Conservation (phyloP, 1,140 invertebrate genomes). For the Drosophila nigrodunni region DNA sequence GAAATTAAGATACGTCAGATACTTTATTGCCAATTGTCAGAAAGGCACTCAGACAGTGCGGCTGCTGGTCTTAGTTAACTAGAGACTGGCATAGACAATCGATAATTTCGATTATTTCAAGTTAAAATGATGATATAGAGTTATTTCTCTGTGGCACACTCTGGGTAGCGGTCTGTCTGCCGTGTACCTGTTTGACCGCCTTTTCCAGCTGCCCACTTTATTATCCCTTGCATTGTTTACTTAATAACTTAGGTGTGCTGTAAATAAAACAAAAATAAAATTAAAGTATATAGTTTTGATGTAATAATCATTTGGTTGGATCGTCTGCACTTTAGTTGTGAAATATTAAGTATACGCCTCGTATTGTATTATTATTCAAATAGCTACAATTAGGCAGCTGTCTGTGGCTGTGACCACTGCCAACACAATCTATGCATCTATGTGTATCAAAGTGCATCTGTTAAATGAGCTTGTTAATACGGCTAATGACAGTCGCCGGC, state of each 20-base stretch:
- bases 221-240: conserved; percentile 4
- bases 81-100: no score
- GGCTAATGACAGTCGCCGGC: conserved; percentile 54
- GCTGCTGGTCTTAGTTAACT: no score
- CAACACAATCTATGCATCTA: conserved; percentile 1
- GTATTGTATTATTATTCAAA: conserved; percentile 53
- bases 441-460: conserved; percentile 34
- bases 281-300: conserved; percentile 4
- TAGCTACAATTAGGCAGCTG: conserved; percentile 57
- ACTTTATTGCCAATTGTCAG: neutral
- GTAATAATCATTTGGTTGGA: conserved; percentile 6
- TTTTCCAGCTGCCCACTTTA: neutral
- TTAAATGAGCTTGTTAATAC: conserved; percentile 52
- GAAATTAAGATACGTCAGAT: conserved; percentile 8
- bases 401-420: conserved; percentile 12
- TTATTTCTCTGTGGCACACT: no score
- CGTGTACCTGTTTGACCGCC: conserved; percentile 7
- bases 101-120: no score
- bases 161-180: neutral
- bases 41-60: conserved; percentile 4
- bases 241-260: conserved; percentile 17
- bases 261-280: neutral
- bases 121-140: no score
- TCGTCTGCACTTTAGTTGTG: conserved; percentile 15
- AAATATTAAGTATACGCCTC: conserved; percentile 14